Base-by-base conservation (phyloP, 2,888 invertebrate genomes). In the Syritta pipiens region DNA sequence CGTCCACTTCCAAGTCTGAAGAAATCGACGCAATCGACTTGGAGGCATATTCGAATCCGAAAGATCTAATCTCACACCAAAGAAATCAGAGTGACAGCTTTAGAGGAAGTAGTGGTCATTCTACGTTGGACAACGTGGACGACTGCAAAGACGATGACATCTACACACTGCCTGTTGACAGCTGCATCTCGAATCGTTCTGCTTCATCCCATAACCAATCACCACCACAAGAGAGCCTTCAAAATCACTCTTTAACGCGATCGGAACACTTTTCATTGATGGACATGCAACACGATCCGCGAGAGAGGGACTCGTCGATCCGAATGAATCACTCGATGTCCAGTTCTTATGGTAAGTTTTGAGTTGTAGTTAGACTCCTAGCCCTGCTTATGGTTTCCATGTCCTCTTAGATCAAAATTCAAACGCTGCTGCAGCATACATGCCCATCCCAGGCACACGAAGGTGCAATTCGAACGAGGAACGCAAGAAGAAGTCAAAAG, bases 391-490 rank as follows among this genome's bases (percentile, higher is more conserved):
- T 37, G 1, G 19, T 26, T 81, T 12, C 35, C 46, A 0, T 19
- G 26, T 26, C n/a, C 3, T 32, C 24, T 84, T 60, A 84, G 92
- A 92, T 83, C 89, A 90, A 82, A 86, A 83, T 82, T 89, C 90
- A 42, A 90, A 89, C 82, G 90, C 91, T 40, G 91, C 90, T 37
- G 93, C 93, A 4, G 93, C 94, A 62, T 94, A 94, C 85, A 94
- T 94, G 94, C 94, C 94, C 48, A 93, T 94, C 84, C 94, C 93
- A 87, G 94, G 94, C 48, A 94, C 94, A 84, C 89, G 94, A 74
- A 89, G 94, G 83, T 90, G 92, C n/a, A 91, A 92, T 75, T 89
- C 91, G 72, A 91, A 92, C 83, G 93, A 93, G 84, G 91, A 91
- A 77, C 91, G 91, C 83, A 90, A 90, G 77, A 89, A 89, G 83